Conservation (phyloP, 2,888 invertebrate species). For the Dioctria rufipes region DNA sequence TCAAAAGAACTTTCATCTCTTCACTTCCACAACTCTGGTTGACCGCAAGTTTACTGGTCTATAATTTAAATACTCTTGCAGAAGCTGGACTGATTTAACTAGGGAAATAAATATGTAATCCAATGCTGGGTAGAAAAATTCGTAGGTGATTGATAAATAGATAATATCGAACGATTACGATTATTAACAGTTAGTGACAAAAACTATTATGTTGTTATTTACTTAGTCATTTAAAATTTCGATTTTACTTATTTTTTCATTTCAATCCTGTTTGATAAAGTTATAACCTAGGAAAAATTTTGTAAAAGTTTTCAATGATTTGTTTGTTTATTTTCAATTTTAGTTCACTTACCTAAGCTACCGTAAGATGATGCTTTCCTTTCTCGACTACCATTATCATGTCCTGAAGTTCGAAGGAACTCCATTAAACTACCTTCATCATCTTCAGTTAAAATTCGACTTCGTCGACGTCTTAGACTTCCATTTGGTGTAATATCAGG, state of each 20-base stretch:
- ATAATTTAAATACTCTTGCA: too few species aligned
- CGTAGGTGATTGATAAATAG: too few species aligned
- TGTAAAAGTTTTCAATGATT: neutral
- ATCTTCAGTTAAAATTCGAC: conserved; percentile 86
- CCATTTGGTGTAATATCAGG: conserved; percentile 91
- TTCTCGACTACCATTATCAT: conserved; percentile 80
- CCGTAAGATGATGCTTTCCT: conserved; percentile 83
- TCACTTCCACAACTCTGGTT: too few species aligned
- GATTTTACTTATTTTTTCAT: neutral
- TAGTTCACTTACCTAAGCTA: conserved; percentile 77
- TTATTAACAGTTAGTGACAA: neutral
- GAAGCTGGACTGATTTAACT: too few species aligned
- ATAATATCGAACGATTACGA: too few species aligned
- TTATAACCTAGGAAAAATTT: conserved; percentile 30
- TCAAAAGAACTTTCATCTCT: too few species aligned
- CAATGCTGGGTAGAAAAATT: too few species aligned
- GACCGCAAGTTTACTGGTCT: too few species aligned
- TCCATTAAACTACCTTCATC: conserved; percentile 91
- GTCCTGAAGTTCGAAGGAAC: conserved; percentile 84
- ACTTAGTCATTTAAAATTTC: neutral
- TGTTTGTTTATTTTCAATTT: too few species aligned
- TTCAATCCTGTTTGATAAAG: neutral
- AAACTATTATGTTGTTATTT: neutral
- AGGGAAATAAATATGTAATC: too few species aligned
- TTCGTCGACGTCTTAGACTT: conserved; percentile 84